Base-by-base conservation (phyloP, 2,888 invertebrate species). In the Drosophila pseudotalamancana region DNA sequence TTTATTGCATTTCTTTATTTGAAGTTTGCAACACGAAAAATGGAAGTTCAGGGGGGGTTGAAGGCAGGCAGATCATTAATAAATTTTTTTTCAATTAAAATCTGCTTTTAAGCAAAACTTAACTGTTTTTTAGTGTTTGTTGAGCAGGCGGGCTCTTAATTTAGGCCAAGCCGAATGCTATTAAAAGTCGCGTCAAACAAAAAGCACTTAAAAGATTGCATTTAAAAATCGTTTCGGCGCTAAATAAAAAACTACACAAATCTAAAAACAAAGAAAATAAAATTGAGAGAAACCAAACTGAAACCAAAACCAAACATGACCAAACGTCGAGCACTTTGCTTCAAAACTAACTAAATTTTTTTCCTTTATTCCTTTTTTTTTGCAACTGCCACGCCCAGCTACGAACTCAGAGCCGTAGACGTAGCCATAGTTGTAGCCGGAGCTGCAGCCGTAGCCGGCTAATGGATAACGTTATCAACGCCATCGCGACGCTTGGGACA, bases 121-220 rank as follows among this genome's bases (percentile, higher is more conserved):
- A 5, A 21, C 16, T 19, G 42, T 29, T 9, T 0, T 19, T 35
- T 21, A 32, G n/a, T 14, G n/a, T 34, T 18, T 21, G 29, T 4
- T 14, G 45, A 25, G 39, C 16, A 21, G 42, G 32, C 32, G 23
- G 6, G 2, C 57, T 39, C 46, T 72, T 57, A 72, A 69, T 65
- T 73, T 65, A 55, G 73, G 60, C 70, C 59, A 61, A 65, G 57
- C 74, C 73, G 70, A 77, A 43, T 69, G 70, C 77, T 53, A 73
- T 77, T 77, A 77, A 77, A 57, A 77, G 74, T 75, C 74, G 73
- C 73, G 74, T 42, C 65, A 65, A 79, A 79, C 72, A 73, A 79
- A 77, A 77, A 79, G 77, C 77, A 77, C 79, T 77, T 77, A 79
- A 77, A 76, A 77, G 79, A 77, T 77, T 77, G 77, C 76, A 79